phyloP scores from a whole-genome alignment of 2,113 vertebrate species.

The Falco punctatus region DNA sequence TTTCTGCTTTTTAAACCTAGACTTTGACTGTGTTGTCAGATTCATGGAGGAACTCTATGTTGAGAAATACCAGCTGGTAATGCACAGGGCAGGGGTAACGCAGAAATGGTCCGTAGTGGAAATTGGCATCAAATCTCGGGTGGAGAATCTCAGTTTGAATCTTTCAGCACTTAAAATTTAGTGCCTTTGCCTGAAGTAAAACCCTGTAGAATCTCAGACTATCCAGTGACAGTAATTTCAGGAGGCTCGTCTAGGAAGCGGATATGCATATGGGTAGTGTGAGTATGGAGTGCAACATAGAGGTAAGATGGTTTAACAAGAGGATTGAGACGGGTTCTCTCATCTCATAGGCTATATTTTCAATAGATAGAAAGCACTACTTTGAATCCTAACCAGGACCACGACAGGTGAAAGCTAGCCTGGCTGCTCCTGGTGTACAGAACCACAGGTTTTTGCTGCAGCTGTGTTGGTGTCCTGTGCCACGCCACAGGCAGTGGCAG shows the following conservation, averaged over 20 bases:
- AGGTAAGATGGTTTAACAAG: neutral
- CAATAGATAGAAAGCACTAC: neutral
- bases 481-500: neutral
- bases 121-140: neutral
- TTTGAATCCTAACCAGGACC: neutral
- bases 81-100: neutral
- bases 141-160: neutral
- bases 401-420: neutral
- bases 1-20: neutral
- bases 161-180: neutral
- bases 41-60: neutral
- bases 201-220: rapidly evolving
- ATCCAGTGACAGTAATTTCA: neutral
- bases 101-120: neutral
- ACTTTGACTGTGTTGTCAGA: neutral
- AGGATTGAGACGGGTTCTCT: neutral
- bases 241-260: neutral
- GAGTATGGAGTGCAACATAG: neutral
- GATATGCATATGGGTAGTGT: neutral
- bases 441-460: neutral
- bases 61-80: neutral
- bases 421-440: neutral
- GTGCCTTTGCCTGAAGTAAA: neutral
- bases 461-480: neutral
- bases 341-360: neutral